Percentiles rank a stretch among this genome's conserved stretches.
Conservation (phyloP, 2,888 invertebrate genomes). For the Nymphalis c-album region DNA sequence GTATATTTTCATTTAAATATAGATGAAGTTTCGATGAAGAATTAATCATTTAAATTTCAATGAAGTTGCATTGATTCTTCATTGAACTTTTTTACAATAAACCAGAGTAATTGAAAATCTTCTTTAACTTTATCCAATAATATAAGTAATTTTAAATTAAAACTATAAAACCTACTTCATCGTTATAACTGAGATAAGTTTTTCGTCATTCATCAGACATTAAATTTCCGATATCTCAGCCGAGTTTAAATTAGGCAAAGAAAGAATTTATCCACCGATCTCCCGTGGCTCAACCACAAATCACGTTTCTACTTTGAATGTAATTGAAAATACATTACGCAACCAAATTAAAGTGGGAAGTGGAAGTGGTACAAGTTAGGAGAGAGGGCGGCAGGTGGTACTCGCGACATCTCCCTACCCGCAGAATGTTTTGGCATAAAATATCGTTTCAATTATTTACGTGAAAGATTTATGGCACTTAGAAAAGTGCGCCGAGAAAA, state of each 20-base stretch:
- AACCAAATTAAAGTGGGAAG: conserved; percentile 82
- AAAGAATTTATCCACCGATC: conserved; percentile 66
- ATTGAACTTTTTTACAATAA: too few relatives aligned
- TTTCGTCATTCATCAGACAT: background rate
- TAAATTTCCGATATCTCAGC: conserved; percentile 3
- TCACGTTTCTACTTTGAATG: conserved; percentile 75
- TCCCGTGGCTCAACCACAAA: conserved; percentile 74
- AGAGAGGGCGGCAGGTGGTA: conserved; percentile 74
- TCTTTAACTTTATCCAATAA: too few relatives aligned
- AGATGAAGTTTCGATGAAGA: too few relatives aligned
- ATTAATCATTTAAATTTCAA: too few relatives aligned
- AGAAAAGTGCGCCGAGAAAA: conserved; percentile 81
- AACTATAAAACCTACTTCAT: too few relatives aligned
- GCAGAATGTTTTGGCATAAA: conserved; percentile 82
- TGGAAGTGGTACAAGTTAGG: conserved; percentile 79
- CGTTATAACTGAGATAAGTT: too few relatives aligned
- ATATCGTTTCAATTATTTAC: conserved; percentile 83
- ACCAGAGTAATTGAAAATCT: too few relatives aligned
- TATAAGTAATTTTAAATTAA: too few relatives aligned
- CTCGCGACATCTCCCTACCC: conserved; percentile 70
- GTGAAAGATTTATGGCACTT: conserved; percentile 80
- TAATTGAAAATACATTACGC: conserved; percentile 82
- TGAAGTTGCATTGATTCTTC: too few relatives aligned
- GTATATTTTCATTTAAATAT: too few relatives aligned
- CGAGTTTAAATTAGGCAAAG: conserved; percentile 64